Percentiles rank a stretch among this genome's conserved stretches.
phyloP scores from a whole-genome alignment of 2,113 vertebrate species.

The Limnothrissa miodon region DNA sequence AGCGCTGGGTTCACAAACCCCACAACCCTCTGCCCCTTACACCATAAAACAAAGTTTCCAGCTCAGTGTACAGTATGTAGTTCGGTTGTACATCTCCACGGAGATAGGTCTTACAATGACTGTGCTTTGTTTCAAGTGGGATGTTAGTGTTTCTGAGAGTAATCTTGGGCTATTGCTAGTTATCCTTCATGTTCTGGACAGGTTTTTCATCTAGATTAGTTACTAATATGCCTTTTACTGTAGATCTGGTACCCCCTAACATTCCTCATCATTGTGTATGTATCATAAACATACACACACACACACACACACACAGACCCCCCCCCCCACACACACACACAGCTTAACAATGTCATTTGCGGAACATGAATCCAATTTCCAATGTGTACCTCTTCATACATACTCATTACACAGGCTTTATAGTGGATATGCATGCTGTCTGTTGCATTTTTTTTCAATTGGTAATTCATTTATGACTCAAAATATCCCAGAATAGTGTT shows the following conservation, averaged over 20 bases:
- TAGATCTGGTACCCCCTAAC: background rate
- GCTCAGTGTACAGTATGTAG: background rate
- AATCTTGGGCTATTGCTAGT: background rate
- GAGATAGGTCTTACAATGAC: no score
- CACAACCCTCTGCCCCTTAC: no score
- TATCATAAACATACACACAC: constrained; percentile 28
- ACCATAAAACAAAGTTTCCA: background rate
- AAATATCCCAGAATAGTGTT: background rate
- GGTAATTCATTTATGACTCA: background rate
- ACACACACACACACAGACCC: no score
- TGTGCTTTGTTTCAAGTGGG: background rate
- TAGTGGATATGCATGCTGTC: no score
- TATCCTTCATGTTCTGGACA: background rate
- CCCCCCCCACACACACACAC: no score
- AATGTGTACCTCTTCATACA: no score
- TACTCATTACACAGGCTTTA: no score
- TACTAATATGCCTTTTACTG: background rate
- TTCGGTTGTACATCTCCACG: background rate
- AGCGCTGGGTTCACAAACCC: background rate
- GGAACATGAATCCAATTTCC: background rate
- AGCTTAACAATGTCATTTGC: background rate
- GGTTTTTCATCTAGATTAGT: background rate
- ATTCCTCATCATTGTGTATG: constrained; percentile 22
- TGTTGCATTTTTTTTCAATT: background rate
- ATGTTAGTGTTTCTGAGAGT: background rate